Conservation (phyloP, 2,113 vertebrate genomes). For the Phaetusa simplex region DNA sequence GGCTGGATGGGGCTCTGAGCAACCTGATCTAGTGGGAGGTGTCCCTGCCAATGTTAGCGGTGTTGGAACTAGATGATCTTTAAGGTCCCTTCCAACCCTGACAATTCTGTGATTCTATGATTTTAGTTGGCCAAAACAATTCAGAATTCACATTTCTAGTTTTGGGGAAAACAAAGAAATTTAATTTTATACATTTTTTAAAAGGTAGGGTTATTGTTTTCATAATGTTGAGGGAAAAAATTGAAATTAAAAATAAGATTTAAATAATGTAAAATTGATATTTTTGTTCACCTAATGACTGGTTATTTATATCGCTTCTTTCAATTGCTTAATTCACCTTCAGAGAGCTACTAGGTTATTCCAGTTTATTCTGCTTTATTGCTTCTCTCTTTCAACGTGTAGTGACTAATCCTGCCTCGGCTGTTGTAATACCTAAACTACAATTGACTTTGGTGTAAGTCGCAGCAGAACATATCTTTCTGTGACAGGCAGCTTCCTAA, state of each 20-base stretch:
- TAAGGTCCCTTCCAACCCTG: no score
- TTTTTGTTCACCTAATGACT: background rate
- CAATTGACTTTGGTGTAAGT: constrained; percentile 23
- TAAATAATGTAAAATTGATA: background rate
- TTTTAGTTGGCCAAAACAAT: background rate
- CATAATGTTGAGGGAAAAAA: background rate
- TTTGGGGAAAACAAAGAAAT: background rate
- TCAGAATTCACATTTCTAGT: background rate
- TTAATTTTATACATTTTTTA: background rate
- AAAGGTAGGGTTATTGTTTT: background rate
- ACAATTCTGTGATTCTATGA: background rate
- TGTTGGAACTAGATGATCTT: no score
- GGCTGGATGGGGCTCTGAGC: no score
- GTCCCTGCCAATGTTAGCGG: no score
- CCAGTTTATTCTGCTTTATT: constrained; percentile 18
- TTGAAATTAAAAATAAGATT: background rate
- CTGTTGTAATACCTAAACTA: constrained; percentile 36
- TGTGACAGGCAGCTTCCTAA: constrained; percentile 48
- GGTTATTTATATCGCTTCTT: background rate
- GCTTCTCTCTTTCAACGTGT: background rate
- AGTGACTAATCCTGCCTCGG: constrained; percentile 46
- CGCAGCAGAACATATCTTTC: background rate
- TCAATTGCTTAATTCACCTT: constrained; percentile 9
- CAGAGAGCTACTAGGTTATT: background rate
- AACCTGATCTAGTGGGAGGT: no score